These are phyloP conservation scores for Pantelozetes paolii DNA, from an alignment of 2,888 invertebrate genomes.

Conservation along the genomic window DNA sequence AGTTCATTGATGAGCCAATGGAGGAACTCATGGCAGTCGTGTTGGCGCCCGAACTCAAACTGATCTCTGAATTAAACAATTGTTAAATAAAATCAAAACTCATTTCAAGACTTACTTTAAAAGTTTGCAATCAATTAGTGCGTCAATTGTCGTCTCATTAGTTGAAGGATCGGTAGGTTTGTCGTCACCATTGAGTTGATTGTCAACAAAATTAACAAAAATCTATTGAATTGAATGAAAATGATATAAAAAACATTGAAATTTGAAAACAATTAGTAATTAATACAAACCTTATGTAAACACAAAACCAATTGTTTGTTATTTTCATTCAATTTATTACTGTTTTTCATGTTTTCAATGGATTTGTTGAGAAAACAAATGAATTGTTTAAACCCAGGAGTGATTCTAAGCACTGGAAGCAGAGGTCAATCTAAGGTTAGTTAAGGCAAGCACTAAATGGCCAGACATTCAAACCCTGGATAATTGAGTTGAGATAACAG, in stretches of 20 bases:
- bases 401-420: neutral
- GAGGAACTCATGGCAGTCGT: constrained; percentile 23
- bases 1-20: constrained; percentile 26
- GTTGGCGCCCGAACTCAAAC: constrained; percentile 2
- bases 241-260: neutral
- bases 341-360: neutral
- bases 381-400: constrained; percentile 16
- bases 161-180: neutral
- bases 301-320: neutral
- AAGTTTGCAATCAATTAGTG: neutral
- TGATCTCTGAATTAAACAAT: neutral
- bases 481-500: constrained; percentile 16
- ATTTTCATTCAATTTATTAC: neutral
- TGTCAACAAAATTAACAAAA: constrained; percentile 1
- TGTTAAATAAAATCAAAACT: neutral
- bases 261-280: neutral
- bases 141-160: neutral
- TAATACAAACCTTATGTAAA: neutral
- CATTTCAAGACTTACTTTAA: neutral
- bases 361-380: neutral
- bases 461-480: neutral
- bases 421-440: neutral
- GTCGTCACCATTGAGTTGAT: neutral
- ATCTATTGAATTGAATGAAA: neutral
- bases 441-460: neutral